Evolutionary conservation across 2,797 vertebrate species (phyloP).

Genomic region (Xenentodon cancila): DNA sequence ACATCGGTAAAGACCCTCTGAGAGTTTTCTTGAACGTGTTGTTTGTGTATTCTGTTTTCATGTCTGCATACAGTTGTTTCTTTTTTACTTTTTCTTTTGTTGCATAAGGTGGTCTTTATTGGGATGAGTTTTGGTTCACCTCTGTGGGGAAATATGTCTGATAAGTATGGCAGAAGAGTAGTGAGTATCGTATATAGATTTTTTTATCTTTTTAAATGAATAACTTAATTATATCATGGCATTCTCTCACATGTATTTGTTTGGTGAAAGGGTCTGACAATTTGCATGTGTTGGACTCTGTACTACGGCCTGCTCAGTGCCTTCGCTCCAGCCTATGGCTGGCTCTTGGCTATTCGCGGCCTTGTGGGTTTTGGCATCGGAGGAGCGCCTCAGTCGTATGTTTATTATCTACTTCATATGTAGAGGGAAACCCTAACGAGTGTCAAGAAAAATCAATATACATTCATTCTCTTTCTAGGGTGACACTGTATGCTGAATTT

Average conservation of each 20-base stretch:
- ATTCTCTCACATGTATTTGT: constrained; percentile 8
- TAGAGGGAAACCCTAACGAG: not conserved
- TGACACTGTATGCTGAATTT: constrained; percentile 92
- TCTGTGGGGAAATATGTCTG: constrained; percentile 88
- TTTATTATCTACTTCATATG: constrained; percentile 22
- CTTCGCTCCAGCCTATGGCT: constrained; percentile 87
- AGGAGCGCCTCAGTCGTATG: constrained; percentile 91
- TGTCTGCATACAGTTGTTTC: not conserved
- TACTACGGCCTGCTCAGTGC: constrained; percentile 89
- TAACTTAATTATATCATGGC: not conserved
- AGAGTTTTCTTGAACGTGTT: not conserved
- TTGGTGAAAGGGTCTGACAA: constrained; percentile 79
- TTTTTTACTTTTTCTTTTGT: not conserved
- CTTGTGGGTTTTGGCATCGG: constrained; percentile 91
- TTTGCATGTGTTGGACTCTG: constrained; percentile 85
- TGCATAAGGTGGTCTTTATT: constrained; percentile 87
- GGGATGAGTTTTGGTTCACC: constrained; percentile 90
- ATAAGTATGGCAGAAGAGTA: constrained; percentile 90
- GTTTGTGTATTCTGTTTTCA: not conserved
- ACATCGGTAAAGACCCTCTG: constrained; percentile 84
- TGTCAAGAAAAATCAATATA: too few relatives aligned
- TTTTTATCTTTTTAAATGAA: not conserved
- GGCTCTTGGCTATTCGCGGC: constrained; percentile 88
- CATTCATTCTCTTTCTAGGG: constrained; percentile 69
- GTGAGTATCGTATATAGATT: constrained; percentile 74